Evolutionary conservation across 35 echinoderm and acorn worm genomes (phyloP), one percentile per base, ranked within the genome.

Genomic region (Patiria miniata): DNA sequence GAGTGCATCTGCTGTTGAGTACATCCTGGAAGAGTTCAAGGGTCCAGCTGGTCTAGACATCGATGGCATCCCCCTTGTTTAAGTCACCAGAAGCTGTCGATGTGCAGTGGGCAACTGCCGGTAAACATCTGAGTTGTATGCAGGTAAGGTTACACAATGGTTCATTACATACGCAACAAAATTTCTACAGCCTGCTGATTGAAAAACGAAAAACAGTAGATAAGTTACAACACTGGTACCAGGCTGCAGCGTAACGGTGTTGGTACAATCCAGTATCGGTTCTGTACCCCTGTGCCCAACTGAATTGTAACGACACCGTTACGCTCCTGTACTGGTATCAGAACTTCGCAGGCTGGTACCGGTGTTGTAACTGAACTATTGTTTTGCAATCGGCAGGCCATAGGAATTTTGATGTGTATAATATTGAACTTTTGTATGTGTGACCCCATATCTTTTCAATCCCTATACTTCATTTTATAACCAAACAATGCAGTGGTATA

Each of bases 71-170:
- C 92, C n/a, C 9, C 17, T 42, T 93, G 8, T 93, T 93, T 57
- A 93, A 93, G 52, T 93, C 86, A 4, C 3, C 6, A 1, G 86
- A 93, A 54, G 86, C 81, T 39, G 91, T 93, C 15, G 87, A 93
- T 78, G 52, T 40, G 39, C 87, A 93, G 9, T 93, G 86, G 91
- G 81, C 36, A 1, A 89, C 23, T 77, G 87, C 86, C 12, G 84
- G 87, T 52, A 89, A 89, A 80, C 86, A 93, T 81, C 81, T 89
- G 28, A 73, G 80, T 57, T 93, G 91, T 42, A 93, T 93, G 91
- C 91, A 93, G 91, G 85, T 93, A 52, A 85, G 79, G 12, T 57
- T 34, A 28, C 17, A 47, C 36, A 21, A 29, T 61, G 52, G 8
- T 7, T 54, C 18, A 54, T 54, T 54, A 54, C 52, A 18, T 54